Conservation (phyloP, 2,797 vertebrate genomes). For the Labeo calbasu region DNA sequence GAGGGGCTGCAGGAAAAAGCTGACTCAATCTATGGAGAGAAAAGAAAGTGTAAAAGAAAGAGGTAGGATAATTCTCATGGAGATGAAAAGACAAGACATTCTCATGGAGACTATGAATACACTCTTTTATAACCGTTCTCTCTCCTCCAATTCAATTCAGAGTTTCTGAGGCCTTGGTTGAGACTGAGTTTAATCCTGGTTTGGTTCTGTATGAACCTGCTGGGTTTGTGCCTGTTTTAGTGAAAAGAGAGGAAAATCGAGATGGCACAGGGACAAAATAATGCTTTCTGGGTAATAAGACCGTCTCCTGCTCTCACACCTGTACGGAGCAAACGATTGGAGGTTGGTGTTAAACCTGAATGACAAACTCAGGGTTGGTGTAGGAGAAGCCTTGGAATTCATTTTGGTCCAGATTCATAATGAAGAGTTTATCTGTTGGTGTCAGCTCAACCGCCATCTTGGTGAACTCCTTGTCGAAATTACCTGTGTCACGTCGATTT, state of each 20-base stretch:
- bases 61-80: conserved; percentile 57
- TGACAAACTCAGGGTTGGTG: conserved; percentile 96
- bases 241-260: conserved; percentile 27
- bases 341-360: conserved; percentile 78
- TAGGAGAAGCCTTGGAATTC: conserved; percentile 99
- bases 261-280: conserved; percentile 33
- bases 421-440: conserved; percentile 98
- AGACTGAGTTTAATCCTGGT: conserved; percentile 33
- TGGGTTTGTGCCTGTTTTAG: conserved; percentile 30
- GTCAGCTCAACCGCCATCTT: conserved; percentile 96
- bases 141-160: conserved; percentile 7
- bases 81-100: conserved; percentile 56
- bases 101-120: conserved; percentile 60
- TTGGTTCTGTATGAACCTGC: conserved; percentile 28
- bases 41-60: conserved; percentile 27
- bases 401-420: conserved; percentile 99
- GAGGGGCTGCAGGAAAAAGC: neutral
- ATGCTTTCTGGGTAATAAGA: conserved; percentile 35
- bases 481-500: conserved; percentile 89
- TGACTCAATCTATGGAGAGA: conserved; percentile 5
- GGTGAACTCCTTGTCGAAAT: conserved; percentile 99
- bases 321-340: neutral
- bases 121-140: conserved; percentile 34
- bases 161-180: conserved; percentile 36
- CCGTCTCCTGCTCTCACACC: conserved; percentile 2